A percentile compares a stretch with the other conserved stretches of the same genome.
Evolutionary conservation across 2,113 vertebrate species (phyloP).

Genomic region (Dendropsophus ebraccatus): DNA sequence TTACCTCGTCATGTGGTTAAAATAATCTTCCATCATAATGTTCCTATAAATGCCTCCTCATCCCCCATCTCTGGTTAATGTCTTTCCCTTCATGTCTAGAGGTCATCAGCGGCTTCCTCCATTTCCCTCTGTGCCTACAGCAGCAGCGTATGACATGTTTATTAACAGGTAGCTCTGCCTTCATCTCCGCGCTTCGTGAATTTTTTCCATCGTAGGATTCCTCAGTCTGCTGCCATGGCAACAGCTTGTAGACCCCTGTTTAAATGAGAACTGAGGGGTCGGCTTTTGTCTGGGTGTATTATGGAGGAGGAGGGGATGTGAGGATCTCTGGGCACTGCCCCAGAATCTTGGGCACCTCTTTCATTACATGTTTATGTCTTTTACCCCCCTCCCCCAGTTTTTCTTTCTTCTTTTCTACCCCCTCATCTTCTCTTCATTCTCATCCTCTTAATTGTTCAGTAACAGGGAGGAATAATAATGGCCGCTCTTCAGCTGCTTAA

Average conservation of each 20-base stretch:
- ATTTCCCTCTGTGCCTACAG: too few species aligned
- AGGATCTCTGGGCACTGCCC: conserved; percentile 11
- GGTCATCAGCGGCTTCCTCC: background rate
- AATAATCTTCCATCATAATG: background rate
- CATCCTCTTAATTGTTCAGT: background rate
- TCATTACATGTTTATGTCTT: background rate
- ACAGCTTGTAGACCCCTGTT: conserved; percentile 14
- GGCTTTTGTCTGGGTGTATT: conserved; percentile 29
- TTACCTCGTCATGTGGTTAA: background rate
- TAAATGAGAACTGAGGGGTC: conserved; percentile 35
- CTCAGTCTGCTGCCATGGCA: conserved; percentile 53
- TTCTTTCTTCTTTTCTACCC: background rate
- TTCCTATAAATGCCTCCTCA: background rate
- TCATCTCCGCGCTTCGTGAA: conserved; percentile 15
- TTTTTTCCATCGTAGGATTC: conserved; percentile 31
- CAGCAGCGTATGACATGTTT: conserved; percentile 7
- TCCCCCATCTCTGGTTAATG: background rate
- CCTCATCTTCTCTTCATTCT: background rate
- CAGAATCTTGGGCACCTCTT: conserved; percentile 8
- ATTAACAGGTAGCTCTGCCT: conserved; percentile 23
- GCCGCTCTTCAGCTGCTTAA: background rate
- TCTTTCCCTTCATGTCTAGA: background rate
- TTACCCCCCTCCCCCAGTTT: background rate
- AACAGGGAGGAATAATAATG: background rate
- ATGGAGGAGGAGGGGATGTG: background rate